Base-by-base conservation (phyloP, 1,140 invertebrate genomes). In the Lithobius niger region DNA sequence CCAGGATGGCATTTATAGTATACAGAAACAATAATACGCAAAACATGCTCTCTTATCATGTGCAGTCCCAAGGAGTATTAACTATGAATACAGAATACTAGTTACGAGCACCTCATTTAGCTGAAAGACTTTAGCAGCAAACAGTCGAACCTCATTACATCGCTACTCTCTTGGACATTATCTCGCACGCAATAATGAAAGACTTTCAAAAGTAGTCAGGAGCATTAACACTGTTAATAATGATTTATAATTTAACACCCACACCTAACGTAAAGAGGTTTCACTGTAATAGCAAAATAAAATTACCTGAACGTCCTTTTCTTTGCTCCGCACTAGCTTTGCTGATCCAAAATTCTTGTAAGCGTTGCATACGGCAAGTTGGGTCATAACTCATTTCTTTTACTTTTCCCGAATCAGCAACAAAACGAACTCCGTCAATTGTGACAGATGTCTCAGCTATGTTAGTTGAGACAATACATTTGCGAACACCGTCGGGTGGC, bases 381-480 rank as follows among this genome's bases (percentile, higher is more conserved):
- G 87, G 80, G 71, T 97, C 89, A 69, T 91, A 97, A 67, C 82
- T 91, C 90, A 97, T 97, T 72, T 96, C 87, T 73, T 98, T 98
- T 0, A 96, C 89, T 77, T 94, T 92, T 24, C 90, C 89, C 15
- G 92, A 97, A 72, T 99, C 97, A 3, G 92, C 80, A 1, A 99
- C 95, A 76, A 99, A 99, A 66, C 95, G 74, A 57, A 99, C 88
- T 2, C 95, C 96, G 74, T 99, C 96, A 56, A 99, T 97, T 0
- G 97, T 99, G 2, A 99, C 84, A 3, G 94, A 98, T 0, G 97
- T 99, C 76, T 99, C 97, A 0, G 97, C 95, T 55, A 99, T 98
- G 66, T 99, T 99, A n/a, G 96, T 99, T 1, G 93, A 92, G 1
- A 99, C 81, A 57, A 99, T 94, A 68, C 95, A 98, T 73, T 99